Evolutionary conservation across 2,888 invertebrate species (phyloP).

Genomic region (Lingula anatina): DNA sequence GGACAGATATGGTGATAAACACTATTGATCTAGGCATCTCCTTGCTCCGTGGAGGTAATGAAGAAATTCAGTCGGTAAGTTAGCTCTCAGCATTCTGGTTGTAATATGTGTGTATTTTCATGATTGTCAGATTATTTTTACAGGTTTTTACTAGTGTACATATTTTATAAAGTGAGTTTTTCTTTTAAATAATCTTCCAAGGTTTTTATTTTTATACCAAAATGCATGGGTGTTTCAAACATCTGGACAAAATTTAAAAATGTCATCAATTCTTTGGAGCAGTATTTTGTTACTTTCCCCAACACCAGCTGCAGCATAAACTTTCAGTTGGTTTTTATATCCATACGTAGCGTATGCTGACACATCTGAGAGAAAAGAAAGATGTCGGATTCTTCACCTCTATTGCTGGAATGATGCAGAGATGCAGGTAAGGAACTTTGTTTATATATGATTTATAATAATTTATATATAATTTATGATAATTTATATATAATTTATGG

Average conservation of each 20-base stretch:
- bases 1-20: conserved; percentile 55
- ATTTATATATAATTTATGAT: too few relatives aligned
- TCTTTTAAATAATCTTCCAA: too few relatives aligned
- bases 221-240: too few relatives aligned
- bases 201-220: too few relatives aligned
- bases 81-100: background rate
- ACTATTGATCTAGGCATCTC: conserved; percentile 81
- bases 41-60: conserved; percentile 92
- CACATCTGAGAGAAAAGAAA: conserved; percentile 97
- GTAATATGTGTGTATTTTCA: background rate
- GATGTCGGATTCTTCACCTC: conserved; percentile 99
- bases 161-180: conserved; percentile 6
- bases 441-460: background rate
- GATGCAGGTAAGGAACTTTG: conserved; percentile 66
- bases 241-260: too few relatives aligned
- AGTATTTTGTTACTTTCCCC: too few relatives aligned
- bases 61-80: conserved; percentile 87
- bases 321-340: too few relatives aligned
- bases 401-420: conserved; percentile 97
- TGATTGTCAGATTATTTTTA: background rate
- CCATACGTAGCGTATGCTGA: conserved; percentile 95
- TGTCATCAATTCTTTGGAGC: too few relatives aligned
- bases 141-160: background rate
- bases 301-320: too few relatives aligned
- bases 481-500: too few relatives aligned